phyloP scores from a whole-genome alignment of 2,113 vertebrate species.

The Brachyistius frenatus region DNA sequence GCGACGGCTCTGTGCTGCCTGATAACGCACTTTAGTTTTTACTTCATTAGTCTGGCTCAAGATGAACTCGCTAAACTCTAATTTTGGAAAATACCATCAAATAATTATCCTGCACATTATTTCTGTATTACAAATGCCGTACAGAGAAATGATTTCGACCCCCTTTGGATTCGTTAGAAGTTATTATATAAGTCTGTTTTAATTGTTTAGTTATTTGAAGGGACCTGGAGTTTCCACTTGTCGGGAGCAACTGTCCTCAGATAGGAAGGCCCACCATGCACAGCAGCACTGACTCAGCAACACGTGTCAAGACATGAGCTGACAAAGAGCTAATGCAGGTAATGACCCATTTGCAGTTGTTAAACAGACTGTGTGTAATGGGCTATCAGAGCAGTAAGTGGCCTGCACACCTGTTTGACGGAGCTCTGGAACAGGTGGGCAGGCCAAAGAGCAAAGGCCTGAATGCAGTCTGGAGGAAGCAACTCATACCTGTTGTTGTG shows the following conservation, averaged over 20 bases:
- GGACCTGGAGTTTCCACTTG: not conserved
- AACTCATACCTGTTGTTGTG: constrained; percentile 2
- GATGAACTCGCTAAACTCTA: too few species aligned
- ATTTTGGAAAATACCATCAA: too few species aligned
- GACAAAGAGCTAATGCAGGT: constrained; percentile 41
- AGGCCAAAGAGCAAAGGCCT: constrained; percentile 64
- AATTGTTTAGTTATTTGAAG: not conserved
- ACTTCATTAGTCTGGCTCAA: too few species aligned
- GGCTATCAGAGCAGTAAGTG: constrained; percentile 14
- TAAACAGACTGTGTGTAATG: constrained; percentile 47
- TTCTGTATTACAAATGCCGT: too few species aligned
- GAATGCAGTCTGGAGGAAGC: constrained; percentile 54
- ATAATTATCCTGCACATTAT: too few species aligned
- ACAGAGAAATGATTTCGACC: too few species aligned
- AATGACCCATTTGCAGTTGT: constrained; percentile 58
- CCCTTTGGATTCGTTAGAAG: too few species aligned
- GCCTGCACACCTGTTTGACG: constrained; percentile 74
- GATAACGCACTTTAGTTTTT: too few species aligned
- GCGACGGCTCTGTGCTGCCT: too few species aligned
- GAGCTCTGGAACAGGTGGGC: constrained; percentile 74
- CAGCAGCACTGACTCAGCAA: constrained; percentile 49
- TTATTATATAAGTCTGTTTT: not conserved
- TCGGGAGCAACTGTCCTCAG: constrained; percentile 26
- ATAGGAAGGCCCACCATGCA: not conserved
- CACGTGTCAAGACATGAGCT: constrained; percentile 41